These are phyloP conservation scores for Tapirus terrestris DNA, from an alignment of 2,113 vertebrate genomes.

Conservation along the genomic window DNA sequence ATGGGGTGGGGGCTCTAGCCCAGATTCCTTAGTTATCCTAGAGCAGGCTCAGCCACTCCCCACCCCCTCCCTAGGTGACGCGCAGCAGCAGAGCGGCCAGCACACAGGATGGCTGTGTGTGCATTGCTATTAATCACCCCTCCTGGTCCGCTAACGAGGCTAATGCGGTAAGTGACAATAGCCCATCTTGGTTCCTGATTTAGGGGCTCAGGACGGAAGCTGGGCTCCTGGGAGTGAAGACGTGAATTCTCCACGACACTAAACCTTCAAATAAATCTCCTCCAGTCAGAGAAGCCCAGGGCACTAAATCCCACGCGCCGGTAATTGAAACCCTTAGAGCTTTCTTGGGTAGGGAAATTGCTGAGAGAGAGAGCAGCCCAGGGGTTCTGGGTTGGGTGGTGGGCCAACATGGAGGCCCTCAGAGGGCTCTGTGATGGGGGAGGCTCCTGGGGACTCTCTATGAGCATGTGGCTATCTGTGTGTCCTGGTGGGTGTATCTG, in stretches of 20 bases:
- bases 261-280: conserved; percentile 92
- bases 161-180: conserved; percentile 91
- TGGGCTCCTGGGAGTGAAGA: conserved; percentile 90
- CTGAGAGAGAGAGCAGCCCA: conserved; percentile 69
- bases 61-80: conserved; percentile 61
- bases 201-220: conserved; percentile 91
- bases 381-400: conserved; percentile 31
- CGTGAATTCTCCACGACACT: conserved; percentile 90
- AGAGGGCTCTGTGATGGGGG: not conserved
- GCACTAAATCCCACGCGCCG: conserved; percentile 89
- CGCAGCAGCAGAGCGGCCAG: not conserved
- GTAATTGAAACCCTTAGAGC: conserved; percentile 91
- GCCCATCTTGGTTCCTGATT: conserved; percentile 90
- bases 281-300: conserved; percentile 89
- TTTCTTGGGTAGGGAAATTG: conserved; percentile 84
- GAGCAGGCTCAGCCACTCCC: conserved; percentile 17
- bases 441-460: not conserved
- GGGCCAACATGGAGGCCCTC: not conserved
- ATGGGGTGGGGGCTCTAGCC: not conserved
- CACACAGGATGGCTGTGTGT: conserved; percentile 73
- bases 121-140: conserved; percentile 87
- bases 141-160: conserved; percentile 87
- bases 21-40: not conserved
- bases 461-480: not conserved
- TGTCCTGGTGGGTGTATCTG: not conserved